Conservation (phyloP, 2,113 vertebrate species). For the Serilophus lunatus region DNA sequence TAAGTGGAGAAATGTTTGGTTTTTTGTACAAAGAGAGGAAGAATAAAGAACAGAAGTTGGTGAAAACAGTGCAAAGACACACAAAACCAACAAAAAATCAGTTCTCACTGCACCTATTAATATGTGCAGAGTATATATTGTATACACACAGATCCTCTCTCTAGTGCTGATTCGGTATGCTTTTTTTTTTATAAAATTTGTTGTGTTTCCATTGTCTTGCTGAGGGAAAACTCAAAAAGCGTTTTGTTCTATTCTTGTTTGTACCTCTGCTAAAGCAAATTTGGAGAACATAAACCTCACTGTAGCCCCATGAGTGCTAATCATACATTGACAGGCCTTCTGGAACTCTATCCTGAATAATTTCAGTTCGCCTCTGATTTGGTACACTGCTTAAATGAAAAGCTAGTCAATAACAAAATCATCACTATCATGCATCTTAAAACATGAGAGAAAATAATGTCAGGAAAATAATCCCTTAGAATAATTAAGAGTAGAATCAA, state of each 20-base stretch:
- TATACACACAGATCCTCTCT: background rate
- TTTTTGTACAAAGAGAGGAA: background rate
- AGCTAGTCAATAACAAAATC: background rate
- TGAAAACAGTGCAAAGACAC: background rate
- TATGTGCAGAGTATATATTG: background rate
- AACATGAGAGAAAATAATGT: background rate
- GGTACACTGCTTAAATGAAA: background rate
- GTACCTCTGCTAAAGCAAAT: background rate
- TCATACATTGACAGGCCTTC: background rate
- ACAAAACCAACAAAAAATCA: background rate
- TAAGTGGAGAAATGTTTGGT: background rate
- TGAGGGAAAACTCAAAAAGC: background rate
- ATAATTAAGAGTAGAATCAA: background rate
- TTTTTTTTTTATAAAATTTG: background rate
- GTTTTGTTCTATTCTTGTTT: background rate
- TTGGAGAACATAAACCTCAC: background rate
- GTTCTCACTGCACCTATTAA: rapidly evolving
- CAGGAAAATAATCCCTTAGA: background rate
- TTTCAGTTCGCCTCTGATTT: background rate
- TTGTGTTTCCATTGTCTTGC: background rate
- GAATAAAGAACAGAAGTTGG: background rate
- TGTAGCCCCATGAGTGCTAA: background rate
- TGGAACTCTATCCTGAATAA: background rate
- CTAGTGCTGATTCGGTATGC: background rate
- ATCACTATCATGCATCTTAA: background rate